Evolutionary conservation across 2,113 vertebrate species (phyloP), one percentile per base, ranked within the genome.

Genomic region (Neodontobutis hainanensis): DNA sequence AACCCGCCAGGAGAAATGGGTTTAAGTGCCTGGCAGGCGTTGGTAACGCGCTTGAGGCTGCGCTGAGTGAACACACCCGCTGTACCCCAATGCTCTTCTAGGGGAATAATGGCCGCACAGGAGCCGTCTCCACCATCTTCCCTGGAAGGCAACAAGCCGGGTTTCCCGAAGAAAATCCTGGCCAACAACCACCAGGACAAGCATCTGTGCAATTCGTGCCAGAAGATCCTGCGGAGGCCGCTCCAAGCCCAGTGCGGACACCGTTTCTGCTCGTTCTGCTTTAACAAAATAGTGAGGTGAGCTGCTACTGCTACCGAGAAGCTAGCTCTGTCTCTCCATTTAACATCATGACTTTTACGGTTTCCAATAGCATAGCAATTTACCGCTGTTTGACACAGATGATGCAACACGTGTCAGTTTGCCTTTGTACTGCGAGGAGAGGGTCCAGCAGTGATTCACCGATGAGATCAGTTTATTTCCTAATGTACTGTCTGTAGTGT

Each of bases 161-260:
- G 97, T 51, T 99, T 98, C 83, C 94, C 96, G 4, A 96, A 91
- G 90, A 94, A 93, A 61, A 95, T 99, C 51, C 80, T 99, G 65
- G 95, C 94, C 58, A 93, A 95, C 58, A 94, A 90, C 72, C 89
- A 95, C 5, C 96, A 99, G 81, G 95, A 94, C 78, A 99, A 99
- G 66, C 97, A 99, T 78, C 80, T 98, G 85, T 99, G 97, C 65
- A 95, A 95, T 0, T 95, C 95, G 11, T 99, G 97, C 61, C 91
- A 88, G 86, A 95, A 97, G 52, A 92, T 99, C 8, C 59, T 99
- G 57, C 90, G 97, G 47, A 91, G 95, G 72, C 97, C 97, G 0
- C 87, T 95, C 72, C 97, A 99, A 78, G 96, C 96, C 0, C 96
- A 97, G 80, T 99, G 97, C 0, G 97, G 97, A 8, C 97, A 99